Conservation (phyloP, 2,888 invertebrate species). For the Empis stercorea region DNA sequence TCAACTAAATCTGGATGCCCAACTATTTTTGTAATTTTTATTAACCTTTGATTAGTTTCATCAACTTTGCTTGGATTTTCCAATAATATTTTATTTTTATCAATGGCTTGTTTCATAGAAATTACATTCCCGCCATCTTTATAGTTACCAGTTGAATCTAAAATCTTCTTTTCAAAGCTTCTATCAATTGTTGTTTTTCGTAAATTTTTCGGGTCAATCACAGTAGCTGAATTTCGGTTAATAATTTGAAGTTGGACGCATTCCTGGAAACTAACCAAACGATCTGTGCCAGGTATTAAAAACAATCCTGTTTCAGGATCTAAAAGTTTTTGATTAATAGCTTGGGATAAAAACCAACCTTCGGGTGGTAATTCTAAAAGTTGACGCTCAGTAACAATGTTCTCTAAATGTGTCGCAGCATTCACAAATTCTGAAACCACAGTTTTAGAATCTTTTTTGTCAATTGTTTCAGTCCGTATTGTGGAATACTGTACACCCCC, state of each 20-base stretch:
- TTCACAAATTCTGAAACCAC: conserved; percentile 37
- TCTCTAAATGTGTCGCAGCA: conserved; percentile 37
- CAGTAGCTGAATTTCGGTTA: conserved; percentile 67
- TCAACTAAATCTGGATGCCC: conserved; percentile 62
- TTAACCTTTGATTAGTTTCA: conserved; percentile 44
- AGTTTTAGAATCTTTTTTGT: conserved; percentile 33
- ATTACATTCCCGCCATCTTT: conserved; percentile 41
- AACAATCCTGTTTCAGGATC: conserved; percentile 75
- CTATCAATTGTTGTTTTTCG: conserved; percentile 53
- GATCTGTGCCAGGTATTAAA: conserved; percentile 74
- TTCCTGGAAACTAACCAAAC: conserved; percentile 72
- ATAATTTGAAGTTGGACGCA: conserved; percentile 76
- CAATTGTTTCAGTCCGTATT: conserved; percentile 19
- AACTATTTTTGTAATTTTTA: conserved; percentile 58
- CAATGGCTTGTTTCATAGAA: conserved; percentile 59
- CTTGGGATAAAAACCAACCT: conserved; percentile 73
- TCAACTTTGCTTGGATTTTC: conserved; percentile 40
- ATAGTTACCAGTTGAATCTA: conserved; percentile 71
- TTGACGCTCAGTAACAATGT: conserved; percentile 45
- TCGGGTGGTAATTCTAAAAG: conserved; percentile 67
- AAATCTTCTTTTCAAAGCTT: conserved; percentile 64
- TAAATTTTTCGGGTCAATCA: conserved; percentile 62
- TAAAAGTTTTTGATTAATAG: conserved; percentile 68
- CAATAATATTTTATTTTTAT: conserved; percentile 48
- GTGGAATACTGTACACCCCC: conserved; percentile 1